Evolutionary conservation across 1,140 invertebrate species (phyloP).

Genomic region (honey bee (Apis mellifera)): Amel_HAv3.1 CM009946.2:4624001-4624500

Average conservation of each 20-base stretch:
- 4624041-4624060: slow-evolving; percentile 97
- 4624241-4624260: slow-evolving; percentile 88
- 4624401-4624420: no score
- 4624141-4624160: slow-evolving; percentile 85
- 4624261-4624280: slow-evolving; percentile 83
- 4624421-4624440: no score
- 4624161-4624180: slow-evolving; percentile 79
- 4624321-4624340: slow-evolving; percentile 45
- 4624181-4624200: slow-evolving; percentile 76
- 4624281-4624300: slow-evolving; percentile 73
- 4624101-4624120: slow-evolving; percentile 94
- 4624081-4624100: slow-evolving; percentile 89
- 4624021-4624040: slow-evolving; percentile 94
- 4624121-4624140: slow-evolving; percentile 91
- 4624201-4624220: slow-evolving; percentile 73
- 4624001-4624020: slow-evolving; percentile 86
- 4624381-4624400: no score
- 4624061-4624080: slow-evolving; percentile 97
- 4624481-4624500: slow-evolving; percentile 53
- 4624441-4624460: no score
- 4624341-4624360: neutral
- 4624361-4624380: no score
- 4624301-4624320: slow-evolving; percentile 64
- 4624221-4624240: slow-evolving; percentile 81
- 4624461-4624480: slow-evolving; percentile 1